A percentile compares a stretch with the other conserved stretches of the same genome.
Conservation (phyloP, 1,140 invertebrate genomes). For the Wiebesia pumilae region DNA sequence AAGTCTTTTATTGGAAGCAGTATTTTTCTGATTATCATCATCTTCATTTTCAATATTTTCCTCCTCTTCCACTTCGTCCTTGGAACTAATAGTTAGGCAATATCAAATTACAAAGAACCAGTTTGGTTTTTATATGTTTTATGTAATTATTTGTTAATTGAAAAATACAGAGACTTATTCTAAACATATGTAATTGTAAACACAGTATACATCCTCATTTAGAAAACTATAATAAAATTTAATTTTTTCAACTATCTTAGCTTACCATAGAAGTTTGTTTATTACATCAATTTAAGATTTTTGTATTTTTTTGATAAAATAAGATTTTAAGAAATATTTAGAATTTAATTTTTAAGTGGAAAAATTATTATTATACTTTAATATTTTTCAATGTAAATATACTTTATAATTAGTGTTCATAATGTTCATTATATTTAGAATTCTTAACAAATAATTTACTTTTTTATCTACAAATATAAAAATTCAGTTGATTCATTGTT, state of each 20-base stretch:
- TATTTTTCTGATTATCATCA: conserved; percentile 55
- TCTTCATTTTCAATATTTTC: conserved; percentile 56
- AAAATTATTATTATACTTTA: no score
- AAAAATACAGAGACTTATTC: no score
- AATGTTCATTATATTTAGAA: no score
- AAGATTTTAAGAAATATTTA: background rate
- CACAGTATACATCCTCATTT: background rate
- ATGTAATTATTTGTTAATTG: conserved; percentile 35
- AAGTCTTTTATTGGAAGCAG: conserved; percentile 71
- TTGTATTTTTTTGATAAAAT: no score
- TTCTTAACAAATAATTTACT: no score
- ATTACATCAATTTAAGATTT: background rate
- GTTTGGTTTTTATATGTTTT: conserved; percentile 54
- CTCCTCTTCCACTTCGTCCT: conserved; percentile 63
- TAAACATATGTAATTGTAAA: no score
- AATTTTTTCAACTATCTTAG: background rate
- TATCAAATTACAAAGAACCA: conserved; percentile 75
- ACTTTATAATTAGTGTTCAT: no score
- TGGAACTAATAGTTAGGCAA: conserved; percentile 72
- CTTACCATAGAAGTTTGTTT: background rate
- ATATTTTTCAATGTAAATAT: no score
- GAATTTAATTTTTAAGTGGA: conserved; percentile 39
- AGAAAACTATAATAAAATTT: background rate
- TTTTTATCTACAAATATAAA: no score
- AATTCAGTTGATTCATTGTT: no score